These are phyloP conservation scores for Cynopterus sphinx DNA, from an alignment of 2,797 vertebrate genomes.

Conservation along the genomic window DNA sequence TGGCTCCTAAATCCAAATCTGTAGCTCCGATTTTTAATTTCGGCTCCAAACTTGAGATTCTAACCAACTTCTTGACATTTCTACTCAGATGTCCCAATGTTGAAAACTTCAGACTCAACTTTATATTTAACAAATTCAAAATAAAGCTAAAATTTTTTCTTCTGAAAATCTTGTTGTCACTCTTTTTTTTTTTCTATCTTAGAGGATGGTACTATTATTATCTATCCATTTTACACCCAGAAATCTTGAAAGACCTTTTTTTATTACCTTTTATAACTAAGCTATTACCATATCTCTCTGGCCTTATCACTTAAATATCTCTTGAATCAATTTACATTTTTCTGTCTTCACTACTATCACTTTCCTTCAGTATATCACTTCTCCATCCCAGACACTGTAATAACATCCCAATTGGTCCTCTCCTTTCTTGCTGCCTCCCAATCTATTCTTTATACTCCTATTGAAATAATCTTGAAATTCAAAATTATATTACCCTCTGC, in stretches of 20 bases:
- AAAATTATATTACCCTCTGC: background rate
- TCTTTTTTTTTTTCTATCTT: background rate
- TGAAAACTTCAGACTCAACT: background rate
- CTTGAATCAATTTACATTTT: background rate
- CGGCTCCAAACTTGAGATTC: background rate
- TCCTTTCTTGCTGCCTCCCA: background rate
- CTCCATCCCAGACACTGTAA: background rate
- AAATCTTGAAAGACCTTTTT: background rate
- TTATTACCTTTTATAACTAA: background rate
- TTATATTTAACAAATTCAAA: background rate
- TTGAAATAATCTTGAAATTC: conserved; percentile 13
- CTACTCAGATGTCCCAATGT: background rate
- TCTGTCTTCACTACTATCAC: background rate
- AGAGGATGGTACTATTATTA: background rate
- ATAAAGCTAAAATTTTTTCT: background rate
- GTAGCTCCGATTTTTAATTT: background rate
- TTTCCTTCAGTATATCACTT: background rate
- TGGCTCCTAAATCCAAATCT: background rate
- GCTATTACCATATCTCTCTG: background rate
- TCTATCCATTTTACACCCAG: background rate
- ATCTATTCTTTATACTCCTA: background rate
- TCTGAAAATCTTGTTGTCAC: background rate
- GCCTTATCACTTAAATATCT: background rate
- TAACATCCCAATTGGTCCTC: background rate
- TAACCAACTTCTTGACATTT: background rate